These are phyloP conservation scores for Oreochromis tanganicae DNA, from an alignment of 2,113 vertebrate species.

Conservation along the genomic window DNA sequence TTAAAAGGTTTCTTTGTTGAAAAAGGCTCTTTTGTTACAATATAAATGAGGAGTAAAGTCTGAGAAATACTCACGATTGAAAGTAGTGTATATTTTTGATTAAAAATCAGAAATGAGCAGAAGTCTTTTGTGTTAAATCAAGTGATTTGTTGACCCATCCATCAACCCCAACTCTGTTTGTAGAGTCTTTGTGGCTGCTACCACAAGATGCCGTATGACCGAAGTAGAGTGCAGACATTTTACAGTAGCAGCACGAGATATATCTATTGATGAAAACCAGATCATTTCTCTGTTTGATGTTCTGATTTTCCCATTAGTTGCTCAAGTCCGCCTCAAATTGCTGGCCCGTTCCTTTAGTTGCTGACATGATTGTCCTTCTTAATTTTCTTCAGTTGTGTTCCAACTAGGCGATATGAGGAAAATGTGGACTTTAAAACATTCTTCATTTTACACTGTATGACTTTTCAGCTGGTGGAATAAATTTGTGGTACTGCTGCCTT, in stretches of 20 bases:
- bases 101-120: neutral
- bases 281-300: neutral
- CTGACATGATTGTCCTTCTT: neutral
- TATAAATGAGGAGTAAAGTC: too few relatives aligned
- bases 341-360: neutral
- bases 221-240: neutral
- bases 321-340: neutral
- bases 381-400: neutral
- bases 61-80: neutral
- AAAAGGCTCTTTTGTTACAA: neutral
- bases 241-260: neutral
- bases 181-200: neutral
- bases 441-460: neutral
- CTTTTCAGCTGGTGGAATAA: neutral
- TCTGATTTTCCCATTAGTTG: neutral
- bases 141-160: neutral
- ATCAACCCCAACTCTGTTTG: neutral
- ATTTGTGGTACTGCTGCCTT: neutral
- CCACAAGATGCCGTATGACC: neutral
- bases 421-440: neutral
- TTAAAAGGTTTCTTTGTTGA: neutral
- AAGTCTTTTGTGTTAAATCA: neutral
- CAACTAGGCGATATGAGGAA: neutral
- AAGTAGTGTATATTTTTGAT: neutral
- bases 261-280: neutral